These are phyloP conservation scores for Acrocephalus kingi DNA, from an alignment of 2,113 vertebrate species.

Conservation along the genomic window DNA sequence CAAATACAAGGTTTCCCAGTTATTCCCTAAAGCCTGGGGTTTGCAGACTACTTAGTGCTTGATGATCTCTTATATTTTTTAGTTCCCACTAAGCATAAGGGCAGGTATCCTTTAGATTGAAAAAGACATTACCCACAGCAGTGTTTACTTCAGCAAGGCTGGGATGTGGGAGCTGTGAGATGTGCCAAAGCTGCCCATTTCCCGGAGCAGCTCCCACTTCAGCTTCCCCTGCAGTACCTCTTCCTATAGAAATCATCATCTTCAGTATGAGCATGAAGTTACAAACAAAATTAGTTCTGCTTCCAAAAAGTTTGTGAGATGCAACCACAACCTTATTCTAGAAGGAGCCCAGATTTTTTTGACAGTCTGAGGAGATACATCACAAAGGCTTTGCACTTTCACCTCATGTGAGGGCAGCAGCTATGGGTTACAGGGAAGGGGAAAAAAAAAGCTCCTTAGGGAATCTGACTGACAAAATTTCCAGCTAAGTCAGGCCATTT, in stretches of 20 bases:
- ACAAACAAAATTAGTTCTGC: background rate
- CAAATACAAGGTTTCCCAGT: background rate
- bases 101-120: background rate
- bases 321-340: background rate
- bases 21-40: background rate
- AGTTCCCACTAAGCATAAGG: background rate
- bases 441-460: background rate
- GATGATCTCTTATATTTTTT: background rate
- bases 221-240: background rate
- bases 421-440: background rate
- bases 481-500: background rate
- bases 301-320: background rate
- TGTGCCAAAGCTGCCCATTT: background rate
- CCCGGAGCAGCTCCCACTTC: background rate
- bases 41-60: background rate
- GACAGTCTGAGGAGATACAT: background rate
- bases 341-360: background rate
- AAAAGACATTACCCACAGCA: background rate
- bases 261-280: fast-evolving
- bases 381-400: background rate
- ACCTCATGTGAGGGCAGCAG: background rate
- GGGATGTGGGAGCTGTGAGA: background rate
- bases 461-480: background rate
- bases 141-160: background rate
- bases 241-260: background rate